phyloP scores from a whole-genome alignment of 2,797 vertebrate species.

The Sebastes hubbsi region DNA sequence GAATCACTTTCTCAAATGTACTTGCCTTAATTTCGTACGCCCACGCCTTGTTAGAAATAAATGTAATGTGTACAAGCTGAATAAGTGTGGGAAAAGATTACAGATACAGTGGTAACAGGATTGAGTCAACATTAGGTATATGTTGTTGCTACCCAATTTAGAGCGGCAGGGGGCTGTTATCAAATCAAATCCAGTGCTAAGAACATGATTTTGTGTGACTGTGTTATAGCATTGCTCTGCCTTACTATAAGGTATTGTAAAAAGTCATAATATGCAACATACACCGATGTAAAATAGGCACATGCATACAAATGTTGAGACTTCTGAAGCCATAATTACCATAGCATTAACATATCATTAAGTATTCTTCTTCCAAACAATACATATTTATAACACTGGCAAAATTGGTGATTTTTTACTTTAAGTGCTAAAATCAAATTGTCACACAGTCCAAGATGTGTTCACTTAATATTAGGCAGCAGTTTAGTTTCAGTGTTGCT shows the following conservation, averaged over 20 bases:
- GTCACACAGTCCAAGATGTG: neutral
- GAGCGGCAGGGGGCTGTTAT: slow-evolving; percentile 1
- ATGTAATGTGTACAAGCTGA: slow-evolving; percentile 43
- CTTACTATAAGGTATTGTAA: neutral
- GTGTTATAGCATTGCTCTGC: neutral
- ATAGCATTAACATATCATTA: neutral
- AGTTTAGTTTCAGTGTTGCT: neutral
- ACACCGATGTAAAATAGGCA: neutral
- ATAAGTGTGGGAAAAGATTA: slow-evolving; percentile 62
- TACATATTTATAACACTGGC: neutral
- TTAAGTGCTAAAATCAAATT: neutral
- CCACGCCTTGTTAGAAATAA: slow-evolving; percentile 49
- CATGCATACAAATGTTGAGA: neutral
- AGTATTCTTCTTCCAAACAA: neutral
- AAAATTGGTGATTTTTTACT: neutral
- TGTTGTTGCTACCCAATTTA: slow-evolving; percentile 34
- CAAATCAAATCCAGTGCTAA: slow-evolving; percentile 9
- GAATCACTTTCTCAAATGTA: slow-evolving; percentile 55
- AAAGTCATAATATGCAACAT: neutral
- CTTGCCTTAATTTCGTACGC: slow-evolving; percentile 46
- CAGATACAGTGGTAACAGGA: slow-evolving; percentile 48
- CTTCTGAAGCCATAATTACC: neutral
- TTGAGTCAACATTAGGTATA: slow-evolving; percentile 50
- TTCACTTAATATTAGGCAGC: neutral
- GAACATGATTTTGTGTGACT: neutral